A percentile compares a stretch with the other conserved stretches of the same genome.
phyloP scores from a whole-genome alignment of 2,888 invertebrate genomes.

The Pteria penguin region DNA sequence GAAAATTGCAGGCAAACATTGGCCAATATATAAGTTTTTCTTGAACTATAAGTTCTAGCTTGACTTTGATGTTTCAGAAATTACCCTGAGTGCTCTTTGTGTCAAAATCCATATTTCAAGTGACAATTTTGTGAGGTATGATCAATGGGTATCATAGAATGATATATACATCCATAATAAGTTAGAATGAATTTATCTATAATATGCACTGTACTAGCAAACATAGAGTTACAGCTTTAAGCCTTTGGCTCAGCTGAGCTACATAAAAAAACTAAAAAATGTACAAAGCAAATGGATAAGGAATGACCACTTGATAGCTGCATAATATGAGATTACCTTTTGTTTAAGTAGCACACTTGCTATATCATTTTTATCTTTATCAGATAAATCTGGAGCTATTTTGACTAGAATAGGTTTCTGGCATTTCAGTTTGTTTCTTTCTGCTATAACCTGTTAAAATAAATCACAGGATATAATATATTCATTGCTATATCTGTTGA shows the following conservation, averaged over 20 bases:
- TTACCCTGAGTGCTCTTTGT: too few relatives aligned
- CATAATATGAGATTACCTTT: conserved; percentile 76
- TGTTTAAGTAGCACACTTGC: conserved; percentile 84
- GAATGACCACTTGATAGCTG: too few relatives aligned
- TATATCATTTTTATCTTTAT: conserved; percentile 89
- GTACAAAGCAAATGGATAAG: too few relatives aligned
- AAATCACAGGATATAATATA: conserved; percentile 3
- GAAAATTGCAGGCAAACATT: too few relatives aligned
- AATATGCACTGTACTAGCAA: too few relatives aligned
- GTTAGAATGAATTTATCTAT: too few relatives aligned
- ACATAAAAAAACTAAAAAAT: neutral
- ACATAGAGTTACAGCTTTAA: neutral
- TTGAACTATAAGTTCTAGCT: too few relatives aligned
- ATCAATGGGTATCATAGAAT: too few relatives aligned
- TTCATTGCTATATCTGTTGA: neutral
- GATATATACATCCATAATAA: neutral
- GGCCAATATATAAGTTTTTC: too few relatives aligned
- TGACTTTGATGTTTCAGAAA: too few relatives aligned
- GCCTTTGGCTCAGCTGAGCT: neutral
- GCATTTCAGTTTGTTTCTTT: conserved; percentile 62
- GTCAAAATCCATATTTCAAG: too few relatives aligned
- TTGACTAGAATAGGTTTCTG: conserved; percentile 91
- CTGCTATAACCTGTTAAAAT: conserved; percentile 70
- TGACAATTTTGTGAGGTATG: too few relatives aligned
- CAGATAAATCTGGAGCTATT: conserved; percentile 92